A percentile compares a stretch with the other conserved stretches of the same genome.
Conservation (phyloP, 2,888 invertebrate species). For the Pseudococcus jackbeardsleyi region DNA sequence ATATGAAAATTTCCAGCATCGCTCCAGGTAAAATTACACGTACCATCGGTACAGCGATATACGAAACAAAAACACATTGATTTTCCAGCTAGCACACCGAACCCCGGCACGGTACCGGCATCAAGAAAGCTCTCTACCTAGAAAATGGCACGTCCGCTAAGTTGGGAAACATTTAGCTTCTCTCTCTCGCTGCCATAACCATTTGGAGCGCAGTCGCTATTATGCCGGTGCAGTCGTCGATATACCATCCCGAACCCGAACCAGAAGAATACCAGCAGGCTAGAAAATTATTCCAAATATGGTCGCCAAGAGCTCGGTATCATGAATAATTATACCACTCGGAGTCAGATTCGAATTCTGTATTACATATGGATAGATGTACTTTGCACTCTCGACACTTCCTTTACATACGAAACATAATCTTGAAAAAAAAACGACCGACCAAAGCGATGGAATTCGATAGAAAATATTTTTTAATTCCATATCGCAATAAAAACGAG, state of each 20-base stretch:
- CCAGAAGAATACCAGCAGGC: not conserved
- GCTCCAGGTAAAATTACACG: not conserved
- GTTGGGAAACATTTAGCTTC: slow-evolving; percentile 11
- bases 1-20: not conserved
- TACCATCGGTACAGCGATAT: not conserved
- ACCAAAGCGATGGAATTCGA: not conserved
- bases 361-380: not conserved
- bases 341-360: not conserved
- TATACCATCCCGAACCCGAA: slow-evolving; percentile 1
- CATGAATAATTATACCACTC: slow-evolving; percentile 30
- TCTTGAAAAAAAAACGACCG: too few relatives aligned
- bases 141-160: slow-evolving; percentile 36
- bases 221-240: slow-evolving; percentile 20
- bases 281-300: slow-evolving; percentile 40
- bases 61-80: slow-evolving; percentile 26
- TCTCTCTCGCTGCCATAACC: not conserved
- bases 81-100: not conserved
- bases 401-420: not conserved
- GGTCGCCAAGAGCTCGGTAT: not conserved
- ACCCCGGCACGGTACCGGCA: not conserved
- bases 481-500: not conserved
- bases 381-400: not conserved
- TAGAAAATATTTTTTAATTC: not conserved
- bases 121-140: slow-evolving; percentile 17
- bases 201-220: slow-evolving; percentile 37